These are phyloP conservation scores for Sarcophaga carnaria DNA, from an alignment of 2,888 invertebrate genomes.

Conservation along the genomic window DNA sequence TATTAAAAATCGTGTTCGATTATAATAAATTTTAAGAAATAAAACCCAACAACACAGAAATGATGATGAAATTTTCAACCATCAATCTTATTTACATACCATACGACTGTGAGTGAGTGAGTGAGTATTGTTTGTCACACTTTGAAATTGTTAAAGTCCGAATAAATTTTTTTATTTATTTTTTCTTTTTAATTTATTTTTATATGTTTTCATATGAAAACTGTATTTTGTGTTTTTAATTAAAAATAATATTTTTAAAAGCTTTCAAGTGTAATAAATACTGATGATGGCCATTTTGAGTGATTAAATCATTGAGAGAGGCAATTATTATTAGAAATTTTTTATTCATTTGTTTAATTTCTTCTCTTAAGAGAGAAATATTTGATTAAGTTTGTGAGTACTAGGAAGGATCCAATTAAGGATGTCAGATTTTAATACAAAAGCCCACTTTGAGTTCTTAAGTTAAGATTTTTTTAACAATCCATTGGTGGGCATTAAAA, in stretches of 20 bases:
- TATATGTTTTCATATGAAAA: not conserved
- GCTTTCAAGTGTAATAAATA: constrained; percentile 20
- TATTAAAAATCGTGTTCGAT: not conserved
- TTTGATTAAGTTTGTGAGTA: too few relatives aligned
- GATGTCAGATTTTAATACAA: too few relatives aligned
- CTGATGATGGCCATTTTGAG: not conserved
- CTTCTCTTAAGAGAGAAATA: too few relatives aligned
- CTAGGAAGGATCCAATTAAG: too few relatives aligned
- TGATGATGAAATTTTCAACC: not conserved
- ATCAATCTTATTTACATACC: constrained; percentile 41
- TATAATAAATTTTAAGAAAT: not conserved
- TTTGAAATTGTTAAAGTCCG: constrained; percentile 32
- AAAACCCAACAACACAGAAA: too few relatives aligned
- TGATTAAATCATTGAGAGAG: constrained; percentile 3
- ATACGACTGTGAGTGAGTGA: too few relatives aligned
- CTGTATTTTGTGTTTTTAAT: not conserved
- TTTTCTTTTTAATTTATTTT: not conserved
- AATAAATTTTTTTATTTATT: not conserved
- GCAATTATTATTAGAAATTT: constrained; percentile 11
- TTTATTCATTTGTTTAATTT: not conserved
- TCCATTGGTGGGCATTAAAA: too few relatives aligned
- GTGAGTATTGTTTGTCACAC: constrained; percentile 21
- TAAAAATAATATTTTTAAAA: constrained; percentile 9
- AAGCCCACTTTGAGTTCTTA: too few relatives aligned
- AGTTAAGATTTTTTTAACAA: too few relatives aligned